Percentiles rank a stretch among this genome's conserved stretches.
Evolutionary conservation across 2,888 invertebrate species (phyloP).

Genomic region (Drosophila conformis): DNA sequence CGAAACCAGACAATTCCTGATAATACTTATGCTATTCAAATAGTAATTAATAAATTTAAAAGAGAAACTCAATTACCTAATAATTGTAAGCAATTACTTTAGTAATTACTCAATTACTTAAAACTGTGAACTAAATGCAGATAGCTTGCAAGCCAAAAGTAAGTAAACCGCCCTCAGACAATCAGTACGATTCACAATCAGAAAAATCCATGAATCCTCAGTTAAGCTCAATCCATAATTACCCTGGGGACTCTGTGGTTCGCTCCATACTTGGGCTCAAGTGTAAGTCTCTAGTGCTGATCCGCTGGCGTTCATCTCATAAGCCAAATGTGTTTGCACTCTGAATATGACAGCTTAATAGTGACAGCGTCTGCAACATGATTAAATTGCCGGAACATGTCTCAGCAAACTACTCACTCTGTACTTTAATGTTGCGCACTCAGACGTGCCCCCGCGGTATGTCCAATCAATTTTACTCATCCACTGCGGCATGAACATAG

Average conservation of each 20-base stretch:
- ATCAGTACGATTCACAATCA: not conserved
- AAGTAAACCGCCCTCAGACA: not conserved
- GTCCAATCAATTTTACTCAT: slow-evolving; percentile 40
- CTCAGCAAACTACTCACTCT: not conserved
- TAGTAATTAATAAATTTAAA: not conserved
- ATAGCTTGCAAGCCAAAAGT: not conserved
- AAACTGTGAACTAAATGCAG: not conserved
- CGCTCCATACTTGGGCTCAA: not conserved
- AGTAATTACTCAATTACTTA: not conserved
- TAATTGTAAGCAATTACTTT: not conserved
- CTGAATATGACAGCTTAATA: slow-evolving; percentile 8
- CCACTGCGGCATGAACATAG: not conserved
- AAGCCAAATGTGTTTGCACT: slow-evolving; percentile 27
- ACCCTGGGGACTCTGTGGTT: slow-evolving; percentile 7
- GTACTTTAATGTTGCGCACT: slow-evolving; percentile 8
- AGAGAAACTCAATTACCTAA: not conserved
- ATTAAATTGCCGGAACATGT: slow-evolving; percentile 18
- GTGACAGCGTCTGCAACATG: slow-evolving; percentile 10
- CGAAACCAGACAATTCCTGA: too few species aligned
- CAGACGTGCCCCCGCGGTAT: slow-evolving; percentile 16
- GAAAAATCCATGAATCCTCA: not conserved
- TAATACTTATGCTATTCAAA: not conserved
- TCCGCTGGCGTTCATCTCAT: slow-evolving; percentile 3
- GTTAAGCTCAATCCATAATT: slow-evolving; percentile 24
- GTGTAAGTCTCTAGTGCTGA: slow-evolving; percentile 4